phyloP scores from a whole-genome alignment of 1,140 invertebrate genomes.

The Melitaea cinxia region DNA sequence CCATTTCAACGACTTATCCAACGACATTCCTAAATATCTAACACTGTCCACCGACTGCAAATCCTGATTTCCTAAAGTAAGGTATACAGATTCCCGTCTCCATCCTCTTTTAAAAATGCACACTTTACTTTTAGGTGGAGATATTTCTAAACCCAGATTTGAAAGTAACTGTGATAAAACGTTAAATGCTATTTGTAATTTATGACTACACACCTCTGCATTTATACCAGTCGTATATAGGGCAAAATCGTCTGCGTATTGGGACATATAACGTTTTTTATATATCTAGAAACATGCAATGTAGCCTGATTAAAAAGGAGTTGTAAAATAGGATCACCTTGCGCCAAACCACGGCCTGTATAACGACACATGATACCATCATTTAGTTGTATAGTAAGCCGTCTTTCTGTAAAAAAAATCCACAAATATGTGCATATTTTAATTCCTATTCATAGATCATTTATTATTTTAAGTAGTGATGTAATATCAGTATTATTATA shows the following conservation, averaged over 20 bases:
- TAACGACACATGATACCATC: background rate
- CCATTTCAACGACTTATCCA: background rate
- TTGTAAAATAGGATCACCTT: background rate
- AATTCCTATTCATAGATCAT: background rate
- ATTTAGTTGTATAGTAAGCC: background rate
- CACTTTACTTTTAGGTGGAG: background rate
- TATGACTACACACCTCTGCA: background rate
- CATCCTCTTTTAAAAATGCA: background rate
- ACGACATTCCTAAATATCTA: background rate
- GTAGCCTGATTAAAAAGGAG: conserved; percentile 1
- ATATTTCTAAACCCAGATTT: background rate
- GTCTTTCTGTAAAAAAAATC: background rate
- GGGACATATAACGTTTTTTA: background rate
- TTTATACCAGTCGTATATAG: background rate
- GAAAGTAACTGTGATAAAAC: background rate
- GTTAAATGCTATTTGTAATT: background rate
- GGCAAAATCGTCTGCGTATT: background rate
- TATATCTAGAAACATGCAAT: background rate
- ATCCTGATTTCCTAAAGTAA: background rate
- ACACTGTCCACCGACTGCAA: background rate
- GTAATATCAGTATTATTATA: background rate
- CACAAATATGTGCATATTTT: background rate
- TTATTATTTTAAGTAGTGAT: background rate
- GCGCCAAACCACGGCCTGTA: background rate
- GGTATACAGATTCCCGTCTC: background rate